Evolutionary conservation across 2,113 vertebrate species (phyloP).

Genomic region (Petaurus breviceps): DNA sequence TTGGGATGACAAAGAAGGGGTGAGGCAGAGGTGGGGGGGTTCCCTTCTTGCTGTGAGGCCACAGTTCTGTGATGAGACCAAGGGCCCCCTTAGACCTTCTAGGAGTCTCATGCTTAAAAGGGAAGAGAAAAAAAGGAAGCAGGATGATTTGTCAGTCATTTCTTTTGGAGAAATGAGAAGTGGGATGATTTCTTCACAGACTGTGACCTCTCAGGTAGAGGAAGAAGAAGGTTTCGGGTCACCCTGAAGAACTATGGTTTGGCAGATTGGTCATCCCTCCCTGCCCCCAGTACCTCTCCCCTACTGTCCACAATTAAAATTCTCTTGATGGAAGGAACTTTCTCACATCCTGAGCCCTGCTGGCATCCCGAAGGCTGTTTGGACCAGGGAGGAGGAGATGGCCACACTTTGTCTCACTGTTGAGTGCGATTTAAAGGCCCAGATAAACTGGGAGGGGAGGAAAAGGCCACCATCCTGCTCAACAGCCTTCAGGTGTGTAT

Average conservation of each 20-base stretch:
- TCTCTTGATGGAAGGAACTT: neutral
- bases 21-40: no score
- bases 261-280: neutral
- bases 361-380: neutral
- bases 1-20: neutral
- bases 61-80: neutral
- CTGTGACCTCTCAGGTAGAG: neutral
- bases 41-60: neutral
- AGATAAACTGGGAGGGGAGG: neutral
- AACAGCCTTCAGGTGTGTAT: neutral
- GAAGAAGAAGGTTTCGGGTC: neutral
- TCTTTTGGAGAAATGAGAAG: slow-evolving; percentile 32
- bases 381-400: neutral
- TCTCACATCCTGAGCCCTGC: neutral
- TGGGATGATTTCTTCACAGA: slow-evolving; percentile 28
- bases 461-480: neutral
- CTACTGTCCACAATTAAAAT: neutral
- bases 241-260: neutral
- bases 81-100: neutral
- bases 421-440: neutral
- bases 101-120: slow-evolving; percentile 31
- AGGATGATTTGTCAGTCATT: slow-evolving; percentile 57
- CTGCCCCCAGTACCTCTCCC: no score
- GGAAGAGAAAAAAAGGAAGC: slow-evolving; percentile 64
- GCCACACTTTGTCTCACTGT: neutral